Evolutionary conservation across 2,888 invertebrate genomes (phyloP).

Genomic region (Hydrotaea diabolus): DNA sequence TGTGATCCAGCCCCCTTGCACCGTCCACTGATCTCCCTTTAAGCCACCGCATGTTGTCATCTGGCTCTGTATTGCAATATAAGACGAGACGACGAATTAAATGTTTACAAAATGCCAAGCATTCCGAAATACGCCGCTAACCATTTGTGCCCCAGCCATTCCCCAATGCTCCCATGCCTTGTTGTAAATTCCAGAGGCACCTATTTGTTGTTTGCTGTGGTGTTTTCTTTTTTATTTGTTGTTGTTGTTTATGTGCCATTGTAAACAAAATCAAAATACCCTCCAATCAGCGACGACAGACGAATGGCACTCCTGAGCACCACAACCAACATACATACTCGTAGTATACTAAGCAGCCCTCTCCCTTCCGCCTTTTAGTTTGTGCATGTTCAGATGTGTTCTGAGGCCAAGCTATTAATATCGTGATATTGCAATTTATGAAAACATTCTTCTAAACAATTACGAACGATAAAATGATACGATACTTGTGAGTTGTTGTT

Average conservation of each 20-base stretch:
- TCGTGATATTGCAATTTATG: slow-evolving; percentile 34
- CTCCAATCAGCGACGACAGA: not conserved
- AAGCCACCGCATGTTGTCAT: slow-evolving; percentile 10
- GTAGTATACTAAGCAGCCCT: not conserved
- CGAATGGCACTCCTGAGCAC: not conserved
- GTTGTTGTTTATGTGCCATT: not conserved
- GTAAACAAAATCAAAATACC: not conserved
- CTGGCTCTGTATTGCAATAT: not conserved
- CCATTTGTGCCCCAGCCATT: no score
- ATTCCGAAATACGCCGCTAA: no score
- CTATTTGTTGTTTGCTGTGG: not conserved
- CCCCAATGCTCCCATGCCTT: no score
- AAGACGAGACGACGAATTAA: not conserved
- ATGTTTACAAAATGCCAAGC: not conserved
- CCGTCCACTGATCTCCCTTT: no score
- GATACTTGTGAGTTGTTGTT: not conserved
- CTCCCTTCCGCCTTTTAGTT: not conserved
- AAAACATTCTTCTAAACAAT: slow-evolving; percentile 3
- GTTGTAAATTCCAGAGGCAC: no score
- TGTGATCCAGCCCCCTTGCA: not conserved
- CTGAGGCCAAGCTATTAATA: slow-evolving; percentile 11
- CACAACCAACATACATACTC: not conserved
- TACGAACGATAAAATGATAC: not conserved
- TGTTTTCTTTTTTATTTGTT: not conserved
- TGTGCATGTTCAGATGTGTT: not conserved